These are phyloP conservation scores for Archocentrus centrarchus DNA, from an alignment of 2,113 vertebrate species.

Conservation along the genomic window DNA sequence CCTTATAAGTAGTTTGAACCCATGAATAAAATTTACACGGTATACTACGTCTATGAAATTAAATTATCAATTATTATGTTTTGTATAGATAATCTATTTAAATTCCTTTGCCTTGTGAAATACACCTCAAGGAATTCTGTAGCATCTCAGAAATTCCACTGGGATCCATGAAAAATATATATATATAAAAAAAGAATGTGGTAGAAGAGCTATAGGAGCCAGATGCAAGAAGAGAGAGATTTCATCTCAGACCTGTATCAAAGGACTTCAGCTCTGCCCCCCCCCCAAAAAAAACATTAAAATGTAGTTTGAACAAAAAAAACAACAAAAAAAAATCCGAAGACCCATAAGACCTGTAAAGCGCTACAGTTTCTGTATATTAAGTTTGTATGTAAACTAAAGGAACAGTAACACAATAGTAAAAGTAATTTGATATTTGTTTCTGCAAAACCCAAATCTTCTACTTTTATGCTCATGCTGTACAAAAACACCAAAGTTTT, in stretches of 20 bases:
- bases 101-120: constrained; percentile 33
- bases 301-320: no score
- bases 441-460: background rate
- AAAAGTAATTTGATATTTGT: background rate
- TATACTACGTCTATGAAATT: background rate
- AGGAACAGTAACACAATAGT: no score
- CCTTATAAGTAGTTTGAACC: background rate
- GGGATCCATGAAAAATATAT: background rate
- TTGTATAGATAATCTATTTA: constrained; percentile 25
- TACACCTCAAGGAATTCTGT: constrained; percentile 25
- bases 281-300: background rate
- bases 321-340: no score
- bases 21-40: background rate
- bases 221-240: background rate
- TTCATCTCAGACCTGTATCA: background rate
- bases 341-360: no score
- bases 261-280: background rate
- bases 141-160: constrained; percentile 5
- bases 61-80: constrained; percentile 6
- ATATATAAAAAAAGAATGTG: background rate
- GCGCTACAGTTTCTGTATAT: no score
- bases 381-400: no score
- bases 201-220: background rate
- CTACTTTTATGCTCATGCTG: background rate
- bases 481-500: background rate